A percentile compares a stretch with the other conserved stretches of the same genome.
These are phyloP conservation scores for Drosophila pallidifrons DNA, from an alignment of 1,140 invertebrate species.

Conservation along the genomic window DNA sequence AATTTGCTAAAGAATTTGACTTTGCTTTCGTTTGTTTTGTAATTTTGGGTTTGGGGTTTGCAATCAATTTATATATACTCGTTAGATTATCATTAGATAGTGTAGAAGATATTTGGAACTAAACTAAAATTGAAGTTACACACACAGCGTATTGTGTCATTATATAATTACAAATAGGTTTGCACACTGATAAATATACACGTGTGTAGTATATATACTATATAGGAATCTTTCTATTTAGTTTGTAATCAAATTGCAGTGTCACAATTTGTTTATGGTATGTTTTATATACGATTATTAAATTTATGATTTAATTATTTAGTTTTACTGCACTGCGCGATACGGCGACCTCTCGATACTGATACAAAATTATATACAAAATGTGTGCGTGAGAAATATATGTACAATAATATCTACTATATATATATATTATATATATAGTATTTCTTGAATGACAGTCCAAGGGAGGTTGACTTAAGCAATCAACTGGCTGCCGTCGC, in stretches of 20 bases:
- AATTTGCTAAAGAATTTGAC: constrained; percentile 77
- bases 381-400: constrained; percentile 41
- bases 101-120: constrained; percentile 32
- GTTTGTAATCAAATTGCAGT: constrained; percentile 57
- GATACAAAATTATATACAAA: constrained; percentile 48
- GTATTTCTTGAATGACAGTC: constrained; percentile 30
- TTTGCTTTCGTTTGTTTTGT: constrained; percentile 53
- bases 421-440: constrained; percentile 2
- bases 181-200: constrained; percentile 43
- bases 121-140: constrained; percentile 73
- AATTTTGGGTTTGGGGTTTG: constrained; percentile 6
- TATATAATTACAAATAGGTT: constrained; percentile 44
- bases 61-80: constrained; percentile 1
- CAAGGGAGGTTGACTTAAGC: constrained; percentile 13
- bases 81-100: constrained; percentile 33
- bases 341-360: constrained; percentile 54
- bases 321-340: constrained; percentile 38
- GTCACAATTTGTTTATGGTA: constrained; percentile 72
- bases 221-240: constrained; percentile 75
- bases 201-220: constrained; percentile 31
- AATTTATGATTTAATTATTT: constrained; percentile 12
- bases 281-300: constrained; percentile 38
- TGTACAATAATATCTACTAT: constrained; percentile 25
- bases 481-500: background rate
- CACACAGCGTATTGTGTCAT: constrained; percentile 39